phyloP scores from a whole-genome alignment of 64 coral and sea anemone genomes.

The Hydrozoanthus tunicans region DNA sequence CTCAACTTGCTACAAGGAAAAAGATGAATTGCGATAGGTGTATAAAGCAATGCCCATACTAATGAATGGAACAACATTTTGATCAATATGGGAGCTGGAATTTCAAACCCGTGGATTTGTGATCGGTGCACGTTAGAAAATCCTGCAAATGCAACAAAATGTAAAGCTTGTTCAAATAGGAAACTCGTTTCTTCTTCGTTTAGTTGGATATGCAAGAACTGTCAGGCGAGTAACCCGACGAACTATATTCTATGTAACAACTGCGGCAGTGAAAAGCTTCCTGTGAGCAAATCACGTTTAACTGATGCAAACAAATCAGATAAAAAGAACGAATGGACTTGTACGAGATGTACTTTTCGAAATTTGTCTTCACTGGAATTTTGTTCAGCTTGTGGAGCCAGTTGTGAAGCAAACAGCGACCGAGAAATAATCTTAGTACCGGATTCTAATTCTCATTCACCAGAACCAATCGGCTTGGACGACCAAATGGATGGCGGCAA shows the following conservation, averaged over 20 bases:
- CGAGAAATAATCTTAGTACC: conserved; percentile 24
- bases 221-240: conserved; percentile 61
- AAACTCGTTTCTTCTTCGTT: neutral
- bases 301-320: neutral
- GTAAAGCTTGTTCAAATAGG: conserved; percentile 71
- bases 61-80: conserved; percentile 38
- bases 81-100: conserved; percentile 32
- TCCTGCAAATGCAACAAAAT: conserved; percentile 17
- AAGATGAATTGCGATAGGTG: neutral
- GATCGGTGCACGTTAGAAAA: conserved; percentile 76
- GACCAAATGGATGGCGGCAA: neutral
- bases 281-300: neutral
- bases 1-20: neutral
- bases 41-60: neutral
- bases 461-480: neutral
- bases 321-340: conserved; percentile 71
- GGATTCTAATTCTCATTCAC: neutral
- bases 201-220: conserved; percentile 68
- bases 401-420: conserved; percentile 50
- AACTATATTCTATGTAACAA: conserved; percentile 62
- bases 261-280: conserved; percentile 61
- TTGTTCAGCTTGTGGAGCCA: conserved; percentile 70
- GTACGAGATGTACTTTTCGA: conserved; percentile 66
- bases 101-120: conserved; percentile 61
- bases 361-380: conserved; percentile 40